Evolutionary conservation across 2,888 invertebrate species (phyloP), one percentile per base, ranked within the genome.

Genomic region (Ormyrus nitidulus): DNA sequence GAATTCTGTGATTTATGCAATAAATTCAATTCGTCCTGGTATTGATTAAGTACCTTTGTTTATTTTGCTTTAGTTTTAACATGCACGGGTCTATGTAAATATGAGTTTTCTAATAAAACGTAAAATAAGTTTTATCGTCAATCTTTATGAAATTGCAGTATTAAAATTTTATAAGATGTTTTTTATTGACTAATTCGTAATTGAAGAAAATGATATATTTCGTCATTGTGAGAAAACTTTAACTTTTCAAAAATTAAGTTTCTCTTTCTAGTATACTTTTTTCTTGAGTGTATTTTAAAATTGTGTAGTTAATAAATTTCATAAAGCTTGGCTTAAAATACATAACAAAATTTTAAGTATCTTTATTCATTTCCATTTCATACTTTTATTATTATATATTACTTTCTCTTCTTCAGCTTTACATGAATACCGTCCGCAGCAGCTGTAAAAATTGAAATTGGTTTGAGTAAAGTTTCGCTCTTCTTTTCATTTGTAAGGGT

Each of bases 371-470:
- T 61, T 59, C 54, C 53, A n/a, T 49, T 68, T 51, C 46, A 6
- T 61, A 62, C 46, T 34, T 54, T 68, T 53, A 56, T 77, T 53
- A 56, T 77, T 59, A 53, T 10, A 6, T 8, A 19, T 74, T 53
- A 76, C 44, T 58, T 19, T 82, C 85, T 81, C 75, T 83, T 83
- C 72, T 83, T 85, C 44, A 85, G 78, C 76, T 83, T 81, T 49
- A 87, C 82, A 44, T 82, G 76, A 61, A 87, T 81, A 8, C 84
- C 86, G 70, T 84, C 81, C 3, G 83, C 82, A 6, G 83, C 80
- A 46, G 84, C 81, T 9, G 85, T 86, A 75, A 86, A 86, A 5
- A 85, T 78, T n/a, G 84, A 83, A n/a, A 83, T 75, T 11, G 84
- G 82, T 64, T 79, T 83, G 7, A 84, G 49, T 9, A 75, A 54